Percentiles rank a stretch among this genome's conserved stretches.
These are phyloP conservation scores for Labeo calbasu DNA, from an alignment of 2,797 vertebrate genomes.

Conservation along the genomic window DNA sequence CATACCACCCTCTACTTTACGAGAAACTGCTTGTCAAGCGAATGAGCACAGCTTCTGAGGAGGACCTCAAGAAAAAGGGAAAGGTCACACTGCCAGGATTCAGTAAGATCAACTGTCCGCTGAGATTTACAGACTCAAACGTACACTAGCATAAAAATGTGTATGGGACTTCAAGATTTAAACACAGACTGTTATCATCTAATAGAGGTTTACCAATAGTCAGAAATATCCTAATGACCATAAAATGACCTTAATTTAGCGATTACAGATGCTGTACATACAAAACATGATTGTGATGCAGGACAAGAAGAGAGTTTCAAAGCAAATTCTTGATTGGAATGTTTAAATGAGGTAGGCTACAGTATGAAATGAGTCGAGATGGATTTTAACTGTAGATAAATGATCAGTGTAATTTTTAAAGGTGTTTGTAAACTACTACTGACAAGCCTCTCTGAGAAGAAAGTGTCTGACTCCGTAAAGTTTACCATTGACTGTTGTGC, in stretches of 20 bases:
- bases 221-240: too few relatives aligned
- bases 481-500: not conserved
- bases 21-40: constrained; percentile 85
- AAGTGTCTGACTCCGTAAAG: not conserved
- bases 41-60: constrained; percentile 77
- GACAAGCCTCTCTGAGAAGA: not conserved
- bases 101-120: constrained; percentile 72
- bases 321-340: not conserved
- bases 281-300: too few relatives aligned
- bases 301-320: not conserved
- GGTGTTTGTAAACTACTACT: too few relatives aligned
- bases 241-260: too few relatives aligned
- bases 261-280: too few relatives aligned
- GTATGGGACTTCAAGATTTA: not conserved
- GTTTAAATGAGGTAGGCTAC: not conserved
- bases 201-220: not conserved
- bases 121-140: constrained; percentile 22
- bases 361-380: not conserved
- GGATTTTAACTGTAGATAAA: not conserved
- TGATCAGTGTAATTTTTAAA: not conserved
- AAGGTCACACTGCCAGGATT: constrained; percentile 84
- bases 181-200: not conserved
- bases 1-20: constrained; percentile 85
- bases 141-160: not conserved
- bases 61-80: constrained; percentile 80